These are phyloP conservation scores for Dendroctonus ponderosae DNA, from an alignment of 1,140 invertebrate species.

Conservation along the genomic window DNA sequence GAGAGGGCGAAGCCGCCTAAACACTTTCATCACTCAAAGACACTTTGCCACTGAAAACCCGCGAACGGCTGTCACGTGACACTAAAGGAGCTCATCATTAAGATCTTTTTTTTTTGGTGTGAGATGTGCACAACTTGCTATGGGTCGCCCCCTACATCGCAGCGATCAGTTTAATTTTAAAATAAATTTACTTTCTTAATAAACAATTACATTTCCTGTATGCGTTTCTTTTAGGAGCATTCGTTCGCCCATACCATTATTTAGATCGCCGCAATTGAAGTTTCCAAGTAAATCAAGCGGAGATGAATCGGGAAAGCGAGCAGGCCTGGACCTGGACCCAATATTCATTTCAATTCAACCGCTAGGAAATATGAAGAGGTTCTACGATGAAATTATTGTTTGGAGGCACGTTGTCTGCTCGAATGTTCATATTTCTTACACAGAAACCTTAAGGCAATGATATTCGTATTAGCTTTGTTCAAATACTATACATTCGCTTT, in stretches of 20 bases:
- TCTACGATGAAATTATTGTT: too few relatives aligned
- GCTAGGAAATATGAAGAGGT: too few relatives aligned
- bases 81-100: constrained; percentile 18
- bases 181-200: constrained; percentile 10
- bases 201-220: constrained; percentile 22
- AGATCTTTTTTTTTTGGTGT: constrained; percentile 3
- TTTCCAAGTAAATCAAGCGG: too few relatives aligned
- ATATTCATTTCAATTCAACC: too few relatives aligned
- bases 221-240: background rate
- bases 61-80: constrained; percentile 26
- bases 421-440: too few relatives aligned
- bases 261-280: background rate
- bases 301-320: too few relatives aligned
- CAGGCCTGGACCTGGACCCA: too few relatives aligned
- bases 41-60: constrained; percentile 16
- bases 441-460: too few relatives aligned
- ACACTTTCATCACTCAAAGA: background rate
- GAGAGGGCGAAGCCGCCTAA: constrained; percentile 64
- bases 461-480: too few relatives aligned
- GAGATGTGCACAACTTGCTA: constrained; percentile 29
- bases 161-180: constrained; percentile 56
- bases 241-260: background rate
- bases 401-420: too few relatives aligned
- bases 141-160: constrained; percentile 17
- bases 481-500: too few relatives aligned